Conservation (phyloP, 2,888 invertebrate genomes). For the Dasypolia templi region DNA sequence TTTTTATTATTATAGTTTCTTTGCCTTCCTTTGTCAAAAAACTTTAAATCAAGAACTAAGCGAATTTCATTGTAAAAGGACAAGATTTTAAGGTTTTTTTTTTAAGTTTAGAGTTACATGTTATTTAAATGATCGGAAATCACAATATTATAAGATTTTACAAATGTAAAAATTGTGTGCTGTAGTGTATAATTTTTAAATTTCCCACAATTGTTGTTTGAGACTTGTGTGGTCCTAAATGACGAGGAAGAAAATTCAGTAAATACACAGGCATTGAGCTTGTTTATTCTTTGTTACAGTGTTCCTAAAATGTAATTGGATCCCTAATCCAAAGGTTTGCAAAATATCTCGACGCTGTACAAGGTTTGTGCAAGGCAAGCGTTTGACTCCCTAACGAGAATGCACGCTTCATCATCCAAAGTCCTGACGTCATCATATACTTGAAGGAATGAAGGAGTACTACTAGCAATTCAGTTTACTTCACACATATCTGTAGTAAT, state of each 20-base stretch:
- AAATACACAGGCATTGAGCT: constrained; percentile 19
- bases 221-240: constrained; percentile 36
- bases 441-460: too few relatives aligned
- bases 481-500: background rate
- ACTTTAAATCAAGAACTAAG: background rate
- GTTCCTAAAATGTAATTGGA: constrained; percentile 28
- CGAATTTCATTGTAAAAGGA: background rate
- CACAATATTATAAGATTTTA: constrained; percentile 24
- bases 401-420: background rate
- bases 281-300: constrained; percentile 34
- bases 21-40: background rate
- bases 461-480: constrained; percentile 1
- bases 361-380: constrained; percentile 8
- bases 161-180: constrained; percentile 9
- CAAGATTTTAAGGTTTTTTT: background rate
- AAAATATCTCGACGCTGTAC: constrained; percentile 25
- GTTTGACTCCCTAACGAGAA: background rate
- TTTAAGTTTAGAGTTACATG: background rate
- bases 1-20: background rate
- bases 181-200: constrained; percentile 32
- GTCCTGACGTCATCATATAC: constrained; percentile 6
- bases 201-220: constrained; percentile 70
- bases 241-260: constrained; percentile 49
- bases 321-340: constrained; percentile 8
- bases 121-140: constrained; percentile 13